Percentiles rank a stretch among this genome's conserved stretches.
phyloP scores from a whole-genome alignment of 1,140 invertebrate species.

The Drosophila bipectinata region DNA sequence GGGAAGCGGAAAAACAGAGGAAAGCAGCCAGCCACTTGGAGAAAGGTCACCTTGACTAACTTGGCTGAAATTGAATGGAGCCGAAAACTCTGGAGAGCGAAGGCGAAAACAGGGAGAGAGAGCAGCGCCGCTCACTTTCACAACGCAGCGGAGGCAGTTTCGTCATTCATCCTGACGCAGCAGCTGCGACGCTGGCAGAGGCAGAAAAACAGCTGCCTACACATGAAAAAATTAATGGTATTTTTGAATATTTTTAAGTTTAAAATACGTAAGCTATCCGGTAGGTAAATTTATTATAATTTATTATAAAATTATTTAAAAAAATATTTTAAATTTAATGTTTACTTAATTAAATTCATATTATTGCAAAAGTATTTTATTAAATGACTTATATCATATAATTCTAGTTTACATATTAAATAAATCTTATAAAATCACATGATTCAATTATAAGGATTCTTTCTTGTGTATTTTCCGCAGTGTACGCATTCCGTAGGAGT shows the following conservation, averaged over 20 bases:
- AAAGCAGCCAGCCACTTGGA: constrained; percentile 19
- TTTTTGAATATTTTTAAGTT: neutral
- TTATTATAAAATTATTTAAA: too few species aligned
- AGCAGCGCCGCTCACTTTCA: constrained; percentile 60
- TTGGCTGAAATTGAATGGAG: constrained; percentile 55
- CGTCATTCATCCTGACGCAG: constrained; percentile 73
- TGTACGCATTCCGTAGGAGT: neutral
- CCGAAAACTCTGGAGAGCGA: constrained; percentile 61
- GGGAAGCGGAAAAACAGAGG: neutral
- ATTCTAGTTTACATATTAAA: neutral
- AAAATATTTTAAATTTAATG: too few species aligned
- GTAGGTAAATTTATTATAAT: too few species aligned
- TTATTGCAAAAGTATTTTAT: too few species aligned
- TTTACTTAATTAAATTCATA: too few species aligned
- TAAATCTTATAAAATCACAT: neutral
- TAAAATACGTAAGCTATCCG: neutral
- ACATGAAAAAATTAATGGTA: neutral
- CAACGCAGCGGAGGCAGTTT: constrained; percentile 59
- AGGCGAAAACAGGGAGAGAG: constrained; percentile 27
- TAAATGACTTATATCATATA: too few species aligned
- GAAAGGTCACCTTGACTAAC: constrained; percentile 76
- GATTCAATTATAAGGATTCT: too few species aligned
- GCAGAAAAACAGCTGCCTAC: constrained; percentile 32
- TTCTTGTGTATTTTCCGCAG: neutral
- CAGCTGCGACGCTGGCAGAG: constrained; percentile 27